Evolutionary conservation across 2,888 invertebrate genomes (phyloP), one percentile per base, ranked within the genome.

Genomic region (Synanthedon formicaeformis): DNA sequence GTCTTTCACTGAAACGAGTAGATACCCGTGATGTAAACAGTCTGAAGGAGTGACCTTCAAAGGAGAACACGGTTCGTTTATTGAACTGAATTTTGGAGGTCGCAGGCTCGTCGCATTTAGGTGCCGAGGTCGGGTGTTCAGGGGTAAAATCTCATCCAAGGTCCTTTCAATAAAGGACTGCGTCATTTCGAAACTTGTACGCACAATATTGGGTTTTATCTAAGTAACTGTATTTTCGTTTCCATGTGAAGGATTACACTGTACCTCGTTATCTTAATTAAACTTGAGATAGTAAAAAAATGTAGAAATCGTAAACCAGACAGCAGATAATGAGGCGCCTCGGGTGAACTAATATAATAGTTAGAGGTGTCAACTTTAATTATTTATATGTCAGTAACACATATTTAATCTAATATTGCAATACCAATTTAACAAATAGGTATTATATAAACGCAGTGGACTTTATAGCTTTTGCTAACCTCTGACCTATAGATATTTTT

Each of bases 401-500:
- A 34, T 10, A 34, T 34, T 34, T 34, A 34, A 34, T 10, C 34
- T 8, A 34, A 34, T 8, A 34, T 34, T 34, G 6, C 34, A 34
- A 34, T 27, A 34, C 34, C 34, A 34, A 34, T 23, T 23, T 23
- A 23, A 23, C 4, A 23, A 23, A 23, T 4, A 23, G 23, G 4
- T 23, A 23, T 23, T 23, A 23, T 34, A 34, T 34, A 34, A 45
- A n/a, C 11, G 45, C 13, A 45, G 6, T 45, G 13, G 45, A 50
- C 14, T 50, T 27, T 40, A 10, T 50, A 50, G 23, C 49, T 49
- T 49, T 23, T 16, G 18, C 49, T 49, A 73, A 84, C 80, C 83
- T 66, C 72, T 79, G 78, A 83, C 82, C 83, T 79, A 75, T 68
- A 64, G 59, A 60, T 85, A 85, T 85, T 78, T 85, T 79, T 85